phyloP scores from a whole-genome alignment of 2,797 vertebrate genomes.

The Karalla daura region DNA sequence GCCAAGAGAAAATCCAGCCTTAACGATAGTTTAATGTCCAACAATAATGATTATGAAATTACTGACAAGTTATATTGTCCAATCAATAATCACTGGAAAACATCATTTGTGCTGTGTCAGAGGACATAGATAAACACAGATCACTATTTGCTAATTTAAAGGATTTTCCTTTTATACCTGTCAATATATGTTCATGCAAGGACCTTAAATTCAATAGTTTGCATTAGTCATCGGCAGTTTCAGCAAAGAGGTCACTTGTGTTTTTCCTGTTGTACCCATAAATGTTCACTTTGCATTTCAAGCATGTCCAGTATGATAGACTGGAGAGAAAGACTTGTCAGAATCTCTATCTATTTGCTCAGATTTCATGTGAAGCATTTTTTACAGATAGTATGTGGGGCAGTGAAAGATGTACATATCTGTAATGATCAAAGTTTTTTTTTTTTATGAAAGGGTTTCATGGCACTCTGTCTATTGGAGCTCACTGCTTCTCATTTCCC shows the following conservation, averaged over 20 bases:
- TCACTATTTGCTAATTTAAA: too few species aligned
- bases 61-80: too few species aligned
- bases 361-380: background rate
- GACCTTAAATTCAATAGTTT: too few species aligned
- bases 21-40: too few species aligned
- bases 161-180: too few species aligned
- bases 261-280: too few species aligned
- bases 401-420: background rate
- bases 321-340: conserved; percentile 10
- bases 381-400: background rate
- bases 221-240: background rate
- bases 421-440: background rate
- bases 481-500: conserved; percentile 39
- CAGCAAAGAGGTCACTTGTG: background rate
- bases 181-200: too few species aligned
- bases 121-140: too few species aligned
- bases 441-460: conserved; percentile 24
- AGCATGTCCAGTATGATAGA: conserved; percentile 22
- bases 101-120: too few species aligned
- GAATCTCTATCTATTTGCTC: conserved; percentile 25
- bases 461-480: conserved; percentile 26
- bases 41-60: too few species aligned
- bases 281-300: background rate
- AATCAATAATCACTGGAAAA: too few species aligned
- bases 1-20: too few species aligned